Evolutionary conservation across 2,113 vertebrate species (phyloP).

Genomic region (Dasyornis broadbenti): DNA sequence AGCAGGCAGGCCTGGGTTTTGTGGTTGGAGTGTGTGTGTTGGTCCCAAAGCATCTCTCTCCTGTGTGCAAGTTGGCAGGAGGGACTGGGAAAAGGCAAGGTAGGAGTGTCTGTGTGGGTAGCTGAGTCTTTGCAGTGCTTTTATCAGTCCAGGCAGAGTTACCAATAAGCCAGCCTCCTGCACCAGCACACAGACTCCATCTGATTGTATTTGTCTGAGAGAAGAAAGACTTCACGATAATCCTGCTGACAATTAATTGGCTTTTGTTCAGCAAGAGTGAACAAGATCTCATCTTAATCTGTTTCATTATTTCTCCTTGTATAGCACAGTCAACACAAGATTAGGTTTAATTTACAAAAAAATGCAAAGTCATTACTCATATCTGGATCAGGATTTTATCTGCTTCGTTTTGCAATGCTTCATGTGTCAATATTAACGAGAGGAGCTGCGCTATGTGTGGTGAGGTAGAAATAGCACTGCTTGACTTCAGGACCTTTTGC

Average conservation of each 20-base stretch:
- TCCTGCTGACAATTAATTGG: slow-evolving; percentile 69
- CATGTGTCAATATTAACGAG: neutral
- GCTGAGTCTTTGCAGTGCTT: neutral
- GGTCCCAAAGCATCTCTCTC: neutral
- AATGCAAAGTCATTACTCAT: slow-evolving; percentile 58
- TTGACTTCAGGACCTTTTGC: neutral
- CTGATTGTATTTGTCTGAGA: slow-evolving; percentile 16
- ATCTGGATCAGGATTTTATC: slow-evolving; percentile 34
- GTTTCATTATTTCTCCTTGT: slow-evolving; percentile 70
- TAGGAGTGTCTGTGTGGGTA: neutral
- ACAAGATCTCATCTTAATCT: slow-evolving; percentile 74
- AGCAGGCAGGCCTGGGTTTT: neutral
- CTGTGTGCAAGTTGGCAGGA: neutral
- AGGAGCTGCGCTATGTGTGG: neutral
- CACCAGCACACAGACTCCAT: neutral
- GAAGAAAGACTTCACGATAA: neutral
- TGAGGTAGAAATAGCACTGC: neutral
- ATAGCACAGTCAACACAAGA: slow-evolving; percentile 73
- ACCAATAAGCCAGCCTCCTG: neutral
- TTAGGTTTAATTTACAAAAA: slow-evolving; percentile 72
- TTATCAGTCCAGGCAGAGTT: neutral
- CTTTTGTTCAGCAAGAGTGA: slow-evolving; percentile 71
- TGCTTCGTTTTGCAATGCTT: neutral
- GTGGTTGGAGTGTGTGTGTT: neutral
- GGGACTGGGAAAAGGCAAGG: neutral